Evolutionary conservation across 2,888 invertebrate species (phyloP).

Genomic region (Sesamia inferens): DNA sequence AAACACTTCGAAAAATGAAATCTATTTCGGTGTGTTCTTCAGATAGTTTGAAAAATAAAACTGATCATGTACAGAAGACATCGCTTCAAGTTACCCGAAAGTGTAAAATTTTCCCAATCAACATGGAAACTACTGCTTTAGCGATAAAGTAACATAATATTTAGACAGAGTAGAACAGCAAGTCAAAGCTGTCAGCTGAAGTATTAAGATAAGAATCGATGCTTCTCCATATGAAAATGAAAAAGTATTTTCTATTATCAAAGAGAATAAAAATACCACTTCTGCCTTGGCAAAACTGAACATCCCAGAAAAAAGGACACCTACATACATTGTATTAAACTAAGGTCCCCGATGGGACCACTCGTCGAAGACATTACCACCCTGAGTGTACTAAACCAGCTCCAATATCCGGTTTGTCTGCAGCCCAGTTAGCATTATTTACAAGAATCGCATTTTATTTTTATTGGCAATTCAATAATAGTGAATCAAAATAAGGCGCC

Average conservation of each 20-base stretch:
- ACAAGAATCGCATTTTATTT: conserved; percentile 25
- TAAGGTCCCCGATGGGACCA: neutral
- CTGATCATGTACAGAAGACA: neutral
- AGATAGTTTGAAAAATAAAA: conserved; percentile 3
- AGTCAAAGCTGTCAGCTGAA: neutral
- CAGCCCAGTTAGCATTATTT: conserved; percentile 20
- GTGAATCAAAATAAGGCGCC: conserved; percentile 40
- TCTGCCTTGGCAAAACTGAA: conserved; percentile 4
- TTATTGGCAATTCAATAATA: conserved; percentile 27
- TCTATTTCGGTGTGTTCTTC: neutral
- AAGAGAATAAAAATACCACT: neutral
- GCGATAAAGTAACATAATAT: neutral
- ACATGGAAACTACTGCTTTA: too few species aligned
- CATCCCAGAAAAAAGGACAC: neutral
- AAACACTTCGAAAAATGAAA: neutral
- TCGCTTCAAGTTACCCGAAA: too few species aligned
- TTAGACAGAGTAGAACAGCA: neutral
- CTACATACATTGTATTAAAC: neutral
- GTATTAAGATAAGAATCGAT: neutral
- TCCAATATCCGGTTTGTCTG: conserved; percentile 3
- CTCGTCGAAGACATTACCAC: conserved; percentile 9
- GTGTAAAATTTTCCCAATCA: too few species aligned
- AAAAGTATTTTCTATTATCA: neutral
- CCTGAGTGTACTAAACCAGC: neutral
- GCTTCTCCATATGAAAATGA: conserved; percentile 1